These are phyloP conservation scores for Callithrix jacchus DNA, from an alignment of 2,113 vertebrate species.

Conservation along the genomic window DNA sequence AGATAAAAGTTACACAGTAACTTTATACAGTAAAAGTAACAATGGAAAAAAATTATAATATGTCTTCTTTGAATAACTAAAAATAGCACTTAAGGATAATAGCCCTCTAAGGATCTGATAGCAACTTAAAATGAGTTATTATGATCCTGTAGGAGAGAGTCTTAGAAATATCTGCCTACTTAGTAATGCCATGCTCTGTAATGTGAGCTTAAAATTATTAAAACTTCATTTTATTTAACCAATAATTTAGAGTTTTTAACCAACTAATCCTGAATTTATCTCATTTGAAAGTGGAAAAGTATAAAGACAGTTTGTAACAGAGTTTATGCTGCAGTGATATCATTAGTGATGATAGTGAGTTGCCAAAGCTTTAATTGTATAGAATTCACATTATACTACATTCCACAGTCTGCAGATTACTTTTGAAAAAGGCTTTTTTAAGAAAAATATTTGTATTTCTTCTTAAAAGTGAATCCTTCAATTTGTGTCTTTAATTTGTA, in stretches of 20 bases:
- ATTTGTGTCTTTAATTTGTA: neutral
- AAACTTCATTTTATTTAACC: neutral
- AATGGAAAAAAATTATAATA: neutral
- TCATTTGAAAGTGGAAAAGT: conserved; percentile 9
- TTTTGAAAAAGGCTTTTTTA: neutral
- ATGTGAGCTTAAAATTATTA: neutral
- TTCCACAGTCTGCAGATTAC: neutral
- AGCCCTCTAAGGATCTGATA: neutral
- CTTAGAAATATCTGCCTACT: neutral
- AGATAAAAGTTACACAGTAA: neutral
- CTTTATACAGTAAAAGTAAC: neutral
- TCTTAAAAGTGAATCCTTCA: neutral
- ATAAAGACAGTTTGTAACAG: neutral
- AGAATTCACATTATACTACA: neutral
- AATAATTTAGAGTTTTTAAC: neutral
- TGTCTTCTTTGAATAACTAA: conserved; percentile 19
- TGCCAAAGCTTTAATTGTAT: neutral
- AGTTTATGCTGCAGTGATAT: neutral
- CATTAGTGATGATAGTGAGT: neutral
- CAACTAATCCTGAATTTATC: neutral
- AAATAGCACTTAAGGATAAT: neutral
- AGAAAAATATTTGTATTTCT: conserved; percentile 34
- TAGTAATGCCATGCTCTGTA: neutral
- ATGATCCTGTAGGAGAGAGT: neutral
- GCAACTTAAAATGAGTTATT: neutral